Conservation (phyloP, 2,113 vertebrate genomes). For the Epinephelus fuscoguttatus region DNA sequence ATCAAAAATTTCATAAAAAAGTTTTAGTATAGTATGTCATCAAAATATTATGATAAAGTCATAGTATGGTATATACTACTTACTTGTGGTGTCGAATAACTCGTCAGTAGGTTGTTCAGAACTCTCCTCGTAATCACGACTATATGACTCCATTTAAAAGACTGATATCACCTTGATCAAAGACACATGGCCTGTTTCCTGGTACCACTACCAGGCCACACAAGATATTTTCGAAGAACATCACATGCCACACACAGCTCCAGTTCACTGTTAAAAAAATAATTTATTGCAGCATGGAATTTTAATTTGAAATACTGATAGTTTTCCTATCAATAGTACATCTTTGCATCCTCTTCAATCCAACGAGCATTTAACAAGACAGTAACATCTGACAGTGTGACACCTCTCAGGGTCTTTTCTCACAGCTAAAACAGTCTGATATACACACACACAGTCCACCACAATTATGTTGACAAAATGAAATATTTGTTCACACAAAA, state of each 20-base stretch:
- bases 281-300: conserved; percentile 77
- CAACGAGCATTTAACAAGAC: conserved; percentile 42
- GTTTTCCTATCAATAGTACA: conserved; percentile 44
- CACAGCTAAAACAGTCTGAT: conserved; percentile 40
- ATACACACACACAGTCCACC: conserved; percentile 28
- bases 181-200: background rate
- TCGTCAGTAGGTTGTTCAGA: no score
- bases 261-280: conserved; percentile 71
- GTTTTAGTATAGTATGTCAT: no score
- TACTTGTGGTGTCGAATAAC: no score
- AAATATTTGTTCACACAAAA: conserved; percentile 18
- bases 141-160: background rate
- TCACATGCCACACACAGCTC: background rate
- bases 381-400: conserved; percentile 22
- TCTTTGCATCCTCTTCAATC: conserved; percentile 67
- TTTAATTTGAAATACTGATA: conserved; percentile 48
- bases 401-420: conserved; percentile 4
- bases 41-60: no score
- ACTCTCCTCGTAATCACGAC: no score
- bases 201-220: background rate
- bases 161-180: background rate
- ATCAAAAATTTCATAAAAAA: no score
- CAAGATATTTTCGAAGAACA: background rate
- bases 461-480: conserved; percentile 17
- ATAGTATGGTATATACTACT: no score